A percentile compares a stretch with the other conserved stretches of the same genome.
Evolutionary conservation across 2,888 invertebrate species (phyloP).

Genomic region (Drosophila borealis): DNA sequence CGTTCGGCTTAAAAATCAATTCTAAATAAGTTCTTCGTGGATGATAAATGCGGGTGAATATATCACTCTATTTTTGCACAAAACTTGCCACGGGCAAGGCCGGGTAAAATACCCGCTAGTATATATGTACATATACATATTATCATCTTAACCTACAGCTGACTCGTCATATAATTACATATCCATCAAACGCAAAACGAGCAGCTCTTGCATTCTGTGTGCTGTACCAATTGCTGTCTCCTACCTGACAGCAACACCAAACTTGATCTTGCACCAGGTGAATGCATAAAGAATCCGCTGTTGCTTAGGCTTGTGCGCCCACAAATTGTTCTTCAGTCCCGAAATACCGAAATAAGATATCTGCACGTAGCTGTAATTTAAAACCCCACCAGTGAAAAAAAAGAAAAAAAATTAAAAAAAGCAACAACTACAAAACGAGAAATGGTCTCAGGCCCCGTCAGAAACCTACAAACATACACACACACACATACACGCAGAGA

Average conservation of each 20-base stretch:
- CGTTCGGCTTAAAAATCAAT: no score
- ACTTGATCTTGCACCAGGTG: slow-evolving; percentile 58
- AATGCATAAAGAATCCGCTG: slow-evolving; percentile 34
- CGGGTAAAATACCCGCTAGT: no score
- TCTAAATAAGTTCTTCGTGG: no score
- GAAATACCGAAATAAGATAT: slow-evolving; percentile 81
- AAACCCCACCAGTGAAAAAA: slow-evolving; percentile 58
- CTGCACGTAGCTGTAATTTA: slow-evolving; percentile 79
- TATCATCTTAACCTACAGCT: neutral
- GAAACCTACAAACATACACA: slow-evolving; percentile 31
- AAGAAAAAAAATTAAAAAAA: slow-evolving; percentile 28
- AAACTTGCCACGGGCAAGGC: no score
- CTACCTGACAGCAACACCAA: slow-evolving; percentile 62
- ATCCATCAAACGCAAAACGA: slow-evolving; percentile 51
- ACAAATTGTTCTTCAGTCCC: slow-evolving; percentile 51
- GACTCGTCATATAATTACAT: slow-evolving; percentile 22
- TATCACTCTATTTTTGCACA: no score
- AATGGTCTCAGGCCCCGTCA: slow-evolving; percentile 46
- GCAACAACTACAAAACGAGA: slow-evolving; percentile 31
- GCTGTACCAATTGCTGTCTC: slow-evolving; percentile 28
- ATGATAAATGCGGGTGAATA: no score
- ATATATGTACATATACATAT: neutral
- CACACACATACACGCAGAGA: slow-evolving; percentile 16
- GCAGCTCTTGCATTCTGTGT: slow-evolving; percentile 38
- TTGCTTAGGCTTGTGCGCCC: slow-evolving; percentile 53